Percentiles rank a stretch among this genome's conserved stretches.
Evolutionary conservation across 2,888 invertebrate species (phyloP).

Genomic region (Agriopis marginaria): DNA sequence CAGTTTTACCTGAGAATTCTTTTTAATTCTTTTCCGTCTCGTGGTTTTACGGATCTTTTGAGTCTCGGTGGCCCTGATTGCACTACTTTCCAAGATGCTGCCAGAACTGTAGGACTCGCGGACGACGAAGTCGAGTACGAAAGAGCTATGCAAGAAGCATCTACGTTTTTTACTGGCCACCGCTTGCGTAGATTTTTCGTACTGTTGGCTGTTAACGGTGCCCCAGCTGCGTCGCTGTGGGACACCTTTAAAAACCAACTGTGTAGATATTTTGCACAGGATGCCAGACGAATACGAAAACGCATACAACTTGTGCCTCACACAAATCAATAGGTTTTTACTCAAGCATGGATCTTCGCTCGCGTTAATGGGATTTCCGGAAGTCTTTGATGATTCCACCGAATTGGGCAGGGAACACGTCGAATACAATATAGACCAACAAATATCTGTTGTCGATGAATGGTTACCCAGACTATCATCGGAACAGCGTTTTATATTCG

Average conservation of each 20-base stretch:
- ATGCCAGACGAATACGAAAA: neutral
- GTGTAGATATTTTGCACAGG: neutral
- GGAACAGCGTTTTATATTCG: neutral
- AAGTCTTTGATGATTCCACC: neutral
- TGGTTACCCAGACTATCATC: neutral
- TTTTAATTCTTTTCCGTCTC: neutral
- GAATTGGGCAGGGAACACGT: neutral
- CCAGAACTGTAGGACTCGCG: neutral
- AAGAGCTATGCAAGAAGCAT: neutral
- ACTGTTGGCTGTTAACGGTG: neutral
- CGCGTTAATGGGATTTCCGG: neutral
- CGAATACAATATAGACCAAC: neutral
- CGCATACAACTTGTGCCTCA: neutral
- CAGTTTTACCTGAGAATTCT: constrained; percentile 29
- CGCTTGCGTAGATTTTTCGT: neutral
- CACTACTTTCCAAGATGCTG: neutral
- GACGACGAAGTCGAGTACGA: neutral
- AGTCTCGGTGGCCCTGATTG: neutral
- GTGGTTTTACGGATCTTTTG: neutral
- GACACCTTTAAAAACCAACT: neutral
- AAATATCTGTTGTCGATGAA: neutral
- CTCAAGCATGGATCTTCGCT: neutral
- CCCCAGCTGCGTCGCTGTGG: neutral
- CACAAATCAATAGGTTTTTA: neutral
- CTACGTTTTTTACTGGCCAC: neutral